Percentiles rank a stretch among this genome's conserved stretches.
phyloP scores from a whole-genome alignment of 2,113 vertebrate species.

The Mohoua ochrocephala region DNA sequence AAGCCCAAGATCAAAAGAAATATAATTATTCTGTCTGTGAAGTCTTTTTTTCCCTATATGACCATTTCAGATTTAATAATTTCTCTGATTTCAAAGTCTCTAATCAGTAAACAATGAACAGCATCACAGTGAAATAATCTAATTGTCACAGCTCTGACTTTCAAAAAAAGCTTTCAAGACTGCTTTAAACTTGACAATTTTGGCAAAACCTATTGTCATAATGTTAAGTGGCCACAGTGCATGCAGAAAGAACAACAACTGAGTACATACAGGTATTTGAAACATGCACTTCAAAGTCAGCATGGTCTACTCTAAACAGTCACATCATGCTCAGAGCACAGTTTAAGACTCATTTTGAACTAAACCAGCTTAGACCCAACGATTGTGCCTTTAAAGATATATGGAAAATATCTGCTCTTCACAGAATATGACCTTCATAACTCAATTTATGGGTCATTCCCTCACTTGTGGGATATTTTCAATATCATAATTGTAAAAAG shows the following conservation, averaged over 20 bases:
- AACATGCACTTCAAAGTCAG: constrained; percentile 28
- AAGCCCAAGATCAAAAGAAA: constrained; percentile 37
- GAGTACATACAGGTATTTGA: background rate
- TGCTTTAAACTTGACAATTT: constrained; percentile 39
- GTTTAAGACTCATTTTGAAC: background rate
- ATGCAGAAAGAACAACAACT: background rate
- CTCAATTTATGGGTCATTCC: constrained; percentile 63
- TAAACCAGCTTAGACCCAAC: constrained; percentile 17
- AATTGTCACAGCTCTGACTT: constrained; percentile 50
- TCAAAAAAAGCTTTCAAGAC: constrained; percentile 23
- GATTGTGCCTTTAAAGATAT: constrained; percentile 31
- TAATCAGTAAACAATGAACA: constrained; percentile 52
- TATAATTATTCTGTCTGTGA: background rate
- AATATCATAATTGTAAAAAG: constrained; percentile 56
- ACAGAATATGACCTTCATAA: constrained; percentile 55
- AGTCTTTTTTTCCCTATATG: background rate
- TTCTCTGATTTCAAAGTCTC: constrained; percentile 29
- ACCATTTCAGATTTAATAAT: constrained; percentile 47
- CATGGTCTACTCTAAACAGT: constrained; percentile 11
- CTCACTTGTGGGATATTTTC: constrained; percentile 53
- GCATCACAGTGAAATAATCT: constrained; percentile 55
- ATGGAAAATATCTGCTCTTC: constrained; percentile 20
- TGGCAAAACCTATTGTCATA: constrained; percentile 5
- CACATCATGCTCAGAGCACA: background rate
- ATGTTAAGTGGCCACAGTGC: background rate